Evolutionary conservation across 2,113 vertebrate species (phyloP).

Genomic region (Myrmecophaga tridactyla): DNA sequence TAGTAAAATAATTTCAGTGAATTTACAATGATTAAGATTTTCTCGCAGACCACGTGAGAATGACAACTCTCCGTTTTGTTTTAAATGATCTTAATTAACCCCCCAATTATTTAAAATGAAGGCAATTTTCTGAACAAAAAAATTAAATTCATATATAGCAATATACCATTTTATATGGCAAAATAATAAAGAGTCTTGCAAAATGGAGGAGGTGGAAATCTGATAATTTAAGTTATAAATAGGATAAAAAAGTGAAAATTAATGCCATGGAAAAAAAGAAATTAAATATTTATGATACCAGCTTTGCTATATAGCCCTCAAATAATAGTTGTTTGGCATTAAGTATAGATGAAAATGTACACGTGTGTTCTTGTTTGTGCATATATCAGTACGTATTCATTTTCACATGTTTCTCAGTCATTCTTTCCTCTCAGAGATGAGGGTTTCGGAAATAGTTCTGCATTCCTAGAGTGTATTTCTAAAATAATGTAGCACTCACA

Average conservation of each 20-base stretch:
- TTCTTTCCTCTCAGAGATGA: not conserved
- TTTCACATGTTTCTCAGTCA: not conserved
- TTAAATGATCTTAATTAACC: constrained; percentile 44
- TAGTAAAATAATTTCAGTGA: constrained; percentile 55
- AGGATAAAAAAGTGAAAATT: not conserved
- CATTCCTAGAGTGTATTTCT: not conserved
- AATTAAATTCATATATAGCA: not conserved
- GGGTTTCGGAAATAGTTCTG: not conserved
- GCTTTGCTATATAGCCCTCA: not conserved
- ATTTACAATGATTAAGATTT: constrained; percentile 22
- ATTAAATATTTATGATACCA: not conserved
- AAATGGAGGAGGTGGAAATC: not conserved
- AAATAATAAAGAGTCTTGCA: not conserved
- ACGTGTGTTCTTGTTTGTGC: not conserved
- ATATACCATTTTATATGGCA: not conserved
- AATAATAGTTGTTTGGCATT: not conserved
- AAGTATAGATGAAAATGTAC: not conserved
- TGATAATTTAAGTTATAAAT: not conserved
- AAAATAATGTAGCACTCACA: not conserved
- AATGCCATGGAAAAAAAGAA: not conserved
- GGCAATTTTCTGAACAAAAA: not conserved
- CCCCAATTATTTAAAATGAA: not conserved
- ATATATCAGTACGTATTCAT: not conserved
- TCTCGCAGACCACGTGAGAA: constrained; percentile 16
- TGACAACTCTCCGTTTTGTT: constrained; percentile 41